phyloP scores from a whole-genome alignment of 2,888 invertebrate species.

The Lycophotia porphyrea region DNA sequence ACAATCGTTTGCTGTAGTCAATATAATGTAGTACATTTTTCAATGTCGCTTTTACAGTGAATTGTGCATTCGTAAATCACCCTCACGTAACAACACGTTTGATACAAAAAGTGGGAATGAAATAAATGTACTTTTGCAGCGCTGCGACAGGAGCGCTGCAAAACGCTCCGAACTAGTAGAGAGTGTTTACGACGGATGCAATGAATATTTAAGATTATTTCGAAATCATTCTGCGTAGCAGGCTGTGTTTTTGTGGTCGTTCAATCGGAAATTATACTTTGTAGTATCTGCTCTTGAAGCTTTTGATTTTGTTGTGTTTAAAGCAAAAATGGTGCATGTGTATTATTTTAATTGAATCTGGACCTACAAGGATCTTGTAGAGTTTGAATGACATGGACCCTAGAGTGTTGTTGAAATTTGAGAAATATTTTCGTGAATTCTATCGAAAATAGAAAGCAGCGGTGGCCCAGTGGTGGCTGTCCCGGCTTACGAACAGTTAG shows the following conservation, averaged over 20 bases:
- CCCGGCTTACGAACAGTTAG: too few species aligned
- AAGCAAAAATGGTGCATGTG: background rate
- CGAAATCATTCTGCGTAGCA: slow-evolving; percentile 20
- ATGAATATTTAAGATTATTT: slow-evolving; percentile 63
- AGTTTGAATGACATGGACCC: too few species aligned
- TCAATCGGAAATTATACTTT: slow-evolving; percentile 8
- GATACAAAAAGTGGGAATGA: slow-evolving; percentile 74
- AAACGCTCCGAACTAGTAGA: slow-evolving; percentile 35
- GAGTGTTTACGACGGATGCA: slow-evolving; percentile 58
- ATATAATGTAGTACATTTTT: slow-evolving; percentile 75
- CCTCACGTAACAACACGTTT: slow-evolving; percentile 70
- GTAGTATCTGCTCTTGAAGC: background rate
- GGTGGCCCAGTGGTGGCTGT: too few species aligned
- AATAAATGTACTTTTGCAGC: slow-evolving; percentile 68
- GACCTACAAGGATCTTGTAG: background rate
- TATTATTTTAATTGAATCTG: background rate
- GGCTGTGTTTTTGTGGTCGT: background rate
- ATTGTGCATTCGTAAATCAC: slow-evolving; percentile 79
- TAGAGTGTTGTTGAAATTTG: too few species aligned
- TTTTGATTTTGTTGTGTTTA: background rate
- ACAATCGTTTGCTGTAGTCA: slow-evolving; percentile 69
- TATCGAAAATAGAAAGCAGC: too few species aligned
- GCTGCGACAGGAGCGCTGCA: slow-evolving; percentile 62
- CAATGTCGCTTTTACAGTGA: slow-evolving; percentile 76
- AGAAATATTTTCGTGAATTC: background rate